Evolutionary conservation across 2,113 vertebrate genomes (phyloP).

Genomic region (Cyprinodon brontotheroides): DNA sequence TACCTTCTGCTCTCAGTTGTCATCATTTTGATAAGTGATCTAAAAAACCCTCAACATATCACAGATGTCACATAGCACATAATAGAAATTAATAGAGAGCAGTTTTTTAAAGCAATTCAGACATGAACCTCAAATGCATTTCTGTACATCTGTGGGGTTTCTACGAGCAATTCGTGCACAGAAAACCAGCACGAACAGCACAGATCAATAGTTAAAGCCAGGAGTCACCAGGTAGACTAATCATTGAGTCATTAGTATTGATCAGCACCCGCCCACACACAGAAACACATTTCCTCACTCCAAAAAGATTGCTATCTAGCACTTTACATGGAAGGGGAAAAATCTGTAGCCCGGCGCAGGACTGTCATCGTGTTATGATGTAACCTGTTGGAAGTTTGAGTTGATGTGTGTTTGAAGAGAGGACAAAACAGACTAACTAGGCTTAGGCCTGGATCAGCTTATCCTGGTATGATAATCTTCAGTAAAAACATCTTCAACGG

Average conservation of each 20-base stretch:
- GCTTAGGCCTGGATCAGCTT: no score
- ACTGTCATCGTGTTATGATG: background rate
- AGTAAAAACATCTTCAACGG: no score
- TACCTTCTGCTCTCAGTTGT: no score
- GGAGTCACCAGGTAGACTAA: conserved; percentile 41
- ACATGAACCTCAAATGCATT: background rate
- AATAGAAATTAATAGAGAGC: background rate
- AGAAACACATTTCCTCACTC: conserved; percentile 3
- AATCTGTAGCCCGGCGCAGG: background rate
- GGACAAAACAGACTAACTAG: background rate
- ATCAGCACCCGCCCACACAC: conserved; percentile 32
- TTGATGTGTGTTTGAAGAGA: background rate
- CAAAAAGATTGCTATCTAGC: conserved; percentile 16
- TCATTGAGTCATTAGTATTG: conserved; percentile 57
- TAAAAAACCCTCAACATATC: background rate
- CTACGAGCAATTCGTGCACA: background rate
- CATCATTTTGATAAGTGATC: background rate
- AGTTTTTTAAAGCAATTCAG: background rate
- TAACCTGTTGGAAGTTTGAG: background rate
- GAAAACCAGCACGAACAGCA: conserved; percentile 5
- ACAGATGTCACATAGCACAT: background rate
- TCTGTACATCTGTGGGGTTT: background rate
- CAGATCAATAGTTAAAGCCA: conserved; percentile 28
- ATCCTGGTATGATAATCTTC: no score
- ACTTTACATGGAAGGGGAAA: conserved; percentile 1